Evolutionary conservation across 2,888 invertebrate species (phyloP).

Genomic region (Trachelus tabidus): DNA sequence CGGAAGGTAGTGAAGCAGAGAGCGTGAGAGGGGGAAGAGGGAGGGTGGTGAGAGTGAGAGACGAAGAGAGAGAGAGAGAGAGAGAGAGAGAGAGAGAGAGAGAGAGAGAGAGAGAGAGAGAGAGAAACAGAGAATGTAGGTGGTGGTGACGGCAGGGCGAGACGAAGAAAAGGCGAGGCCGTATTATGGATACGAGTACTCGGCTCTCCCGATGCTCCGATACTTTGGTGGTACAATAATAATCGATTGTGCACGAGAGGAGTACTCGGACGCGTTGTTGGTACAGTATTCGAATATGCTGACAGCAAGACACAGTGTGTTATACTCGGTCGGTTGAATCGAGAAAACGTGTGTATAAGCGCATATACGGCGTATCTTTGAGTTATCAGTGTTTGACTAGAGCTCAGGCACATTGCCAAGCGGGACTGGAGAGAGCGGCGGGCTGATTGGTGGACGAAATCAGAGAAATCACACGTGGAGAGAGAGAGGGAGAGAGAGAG

Average conservation of each 20-base stretch:
- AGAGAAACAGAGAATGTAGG: neutral
- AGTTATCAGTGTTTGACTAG: neutral
- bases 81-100: neutral
- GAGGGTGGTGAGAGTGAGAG: conserved; percentile 3
- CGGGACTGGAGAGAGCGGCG: neutral
- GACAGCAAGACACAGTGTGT: neutral
- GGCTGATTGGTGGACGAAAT: neutral
- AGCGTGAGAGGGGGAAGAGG: neutral
- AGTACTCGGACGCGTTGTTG: neutral
- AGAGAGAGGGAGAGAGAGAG: conserved; percentile 19
- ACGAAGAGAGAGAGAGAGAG: neutral
- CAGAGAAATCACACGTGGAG: conserved; percentile 9
- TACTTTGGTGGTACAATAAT: neutral
- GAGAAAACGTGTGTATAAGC: conserved; percentile 9
- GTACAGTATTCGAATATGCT: neutral
- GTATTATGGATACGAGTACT: neutral
- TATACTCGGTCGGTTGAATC: neutral
- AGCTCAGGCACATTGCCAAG: neutral
- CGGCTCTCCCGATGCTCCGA: neutral
- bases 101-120: conserved; percentile 3
- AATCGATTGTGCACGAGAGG: neutral
- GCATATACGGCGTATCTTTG: neutral
- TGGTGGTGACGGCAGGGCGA: conserved; percentile 5
- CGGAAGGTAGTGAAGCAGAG: conserved; percentile 11
- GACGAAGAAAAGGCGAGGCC: conserved; percentile 7